Conservation (phyloP, 2,113 vertebrate species). For the Blennius ocellaris region DNA sequence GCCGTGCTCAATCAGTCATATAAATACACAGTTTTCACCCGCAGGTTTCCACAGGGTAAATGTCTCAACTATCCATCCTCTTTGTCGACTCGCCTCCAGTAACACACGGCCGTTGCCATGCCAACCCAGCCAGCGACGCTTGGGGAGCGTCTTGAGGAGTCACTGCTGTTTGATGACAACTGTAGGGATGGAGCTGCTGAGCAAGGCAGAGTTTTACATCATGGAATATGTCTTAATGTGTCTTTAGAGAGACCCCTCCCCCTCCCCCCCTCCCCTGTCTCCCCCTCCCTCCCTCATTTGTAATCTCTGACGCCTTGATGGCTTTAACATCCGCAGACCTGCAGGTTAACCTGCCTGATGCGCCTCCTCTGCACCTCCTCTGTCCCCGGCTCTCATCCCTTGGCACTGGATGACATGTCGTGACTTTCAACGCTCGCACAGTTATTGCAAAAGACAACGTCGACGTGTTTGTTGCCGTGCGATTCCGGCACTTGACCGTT, state of each 20-base stretch:
- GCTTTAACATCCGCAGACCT: slow-evolving; percentile 76
- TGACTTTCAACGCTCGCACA: not conserved
- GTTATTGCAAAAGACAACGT: slow-evolving; percentile 5
- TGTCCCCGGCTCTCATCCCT: not conserved
- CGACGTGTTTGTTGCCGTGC: slow-evolving; percentile 40
- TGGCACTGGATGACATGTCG: slow-evolving; percentile 4
- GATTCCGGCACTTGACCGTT: slow-evolving; percentile 65
- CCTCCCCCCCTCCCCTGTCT: no score
- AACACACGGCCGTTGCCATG: slow-evolving; percentile 57
- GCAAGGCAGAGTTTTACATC: slow-evolving; percentile 70
- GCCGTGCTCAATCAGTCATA: slow-evolving; percentile 28
- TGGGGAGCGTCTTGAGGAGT: slow-evolving; percentile 69
- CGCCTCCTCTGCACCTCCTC: slow-evolving; percentile 3
- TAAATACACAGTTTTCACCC: slow-evolving; percentile 30
- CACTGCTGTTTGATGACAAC: slow-evolving; percentile 74
- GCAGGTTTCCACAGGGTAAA: slow-evolving; percentile 29
- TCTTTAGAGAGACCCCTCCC: slow-evolving; percentile 67
- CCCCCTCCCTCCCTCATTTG: slow-evolving; percentile 28
- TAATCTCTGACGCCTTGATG: slow-evolving; percentile 71
- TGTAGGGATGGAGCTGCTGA: slow-evolving; percentile 69
- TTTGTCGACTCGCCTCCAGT: slow-evolving; percentile 20
- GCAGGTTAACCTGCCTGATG: slow-evolving; percentile 52
- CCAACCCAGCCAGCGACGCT: slow-evolving; percentile 60
- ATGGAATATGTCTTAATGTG: slow-evolving; percentile 74
- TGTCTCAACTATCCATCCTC: slow-evolving; percentile 14